Evolutionary conservation across 2,888 invertebrate species (phyloP).

Genomic region (Coelopa pilipes): DNA sequence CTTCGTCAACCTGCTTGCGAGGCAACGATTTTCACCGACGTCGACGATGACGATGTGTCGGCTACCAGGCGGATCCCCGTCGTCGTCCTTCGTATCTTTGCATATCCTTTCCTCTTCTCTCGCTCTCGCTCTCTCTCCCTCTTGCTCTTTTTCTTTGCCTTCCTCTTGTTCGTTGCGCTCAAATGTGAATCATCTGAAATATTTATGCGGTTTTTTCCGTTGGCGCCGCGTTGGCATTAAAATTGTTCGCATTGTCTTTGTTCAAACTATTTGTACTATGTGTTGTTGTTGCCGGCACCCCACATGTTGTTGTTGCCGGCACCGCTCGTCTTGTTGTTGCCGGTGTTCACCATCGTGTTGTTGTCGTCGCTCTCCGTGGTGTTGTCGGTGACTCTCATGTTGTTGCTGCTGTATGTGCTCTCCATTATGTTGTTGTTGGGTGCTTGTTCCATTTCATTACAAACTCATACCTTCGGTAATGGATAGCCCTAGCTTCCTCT

Average conservation of each 20-base stretch:
- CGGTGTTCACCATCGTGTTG: too few species aligned
- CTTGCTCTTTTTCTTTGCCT: constrained; percentile 18
- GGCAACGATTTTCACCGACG: not conserved
- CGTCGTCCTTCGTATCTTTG: constrained; percentile 13
- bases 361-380: not conserved
- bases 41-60: not conserved
- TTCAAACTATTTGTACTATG: not conserved
- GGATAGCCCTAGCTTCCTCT: constrained; percentile 1
- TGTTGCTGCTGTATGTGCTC: not conserved
- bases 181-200: constrained; percentile 37
- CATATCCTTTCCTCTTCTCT: constrained; percentile 7
- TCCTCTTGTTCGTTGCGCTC: constrained; percentile 20
- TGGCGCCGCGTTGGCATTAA: constrained; percentile 60
- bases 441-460: constrained; percentile 26
- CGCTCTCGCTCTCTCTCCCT: too few species aligned
- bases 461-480: constrained; percentile 27
- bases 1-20: constrained; percentile 1
- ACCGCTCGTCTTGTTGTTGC: not conserved
- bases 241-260: constrained; percentile 45
- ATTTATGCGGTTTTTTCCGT: constrained; percentile 51
- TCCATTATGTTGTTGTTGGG: too few species aligned
- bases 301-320: not conserved
- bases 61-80: not conserved
- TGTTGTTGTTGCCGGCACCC: not conserved
- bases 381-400: constrained; percentile 2